Evolutionary conservation across 2,888 invertebrate genomes (phyloP), one percentile per base, ranked within the genome.

Genomic region (Papilio demoleus): DNA sequence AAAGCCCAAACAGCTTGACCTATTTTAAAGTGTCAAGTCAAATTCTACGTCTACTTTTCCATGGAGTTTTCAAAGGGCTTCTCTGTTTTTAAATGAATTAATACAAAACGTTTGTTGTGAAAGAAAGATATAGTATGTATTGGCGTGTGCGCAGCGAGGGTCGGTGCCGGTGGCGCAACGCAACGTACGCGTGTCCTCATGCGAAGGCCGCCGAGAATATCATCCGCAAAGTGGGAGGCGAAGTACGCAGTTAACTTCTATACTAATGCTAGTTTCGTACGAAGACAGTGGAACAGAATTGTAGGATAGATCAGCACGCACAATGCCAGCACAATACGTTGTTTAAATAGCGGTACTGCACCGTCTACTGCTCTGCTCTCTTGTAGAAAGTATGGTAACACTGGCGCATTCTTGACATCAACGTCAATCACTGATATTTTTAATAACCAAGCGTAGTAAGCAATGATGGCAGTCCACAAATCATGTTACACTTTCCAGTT

Each of bases 171-270:
- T 84, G 82, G 72, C 78, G 85, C 77, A 82, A 83, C 70, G 59
- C 67, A 70, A 71, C 66, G 71, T 70, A 75, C 78, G 79, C 79
- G 81, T 78, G 79, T 80, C 81, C 79, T 82, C 81, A 78, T 72
- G 68, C 76, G 65, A 71, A 71, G 59, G 60, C 69, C 67, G 75
- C 56, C 70, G 70, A 69, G 47, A 53, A 68, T 64, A 75, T 70
- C 59, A 68, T 36, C 53, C 17, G 61, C 31, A 50, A 34, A 50
- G n/a, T 53, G 17, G 53, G 38, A 38, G 34, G 17, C 24, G 22
- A 63, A 9, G 17, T 53, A 53, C 56, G 27, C 65, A 56, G 24
- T 47, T 45, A 56, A 19, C 22, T 53, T 53, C 53, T 9, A 22
- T 11, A 24, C 50, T 31, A 27, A 53, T n/a, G 24, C n/a, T 53